phyloP scores from a whole-genome alignment of 2,888 invertebrate genomes.

The Polymixis lichenea region DNA sequence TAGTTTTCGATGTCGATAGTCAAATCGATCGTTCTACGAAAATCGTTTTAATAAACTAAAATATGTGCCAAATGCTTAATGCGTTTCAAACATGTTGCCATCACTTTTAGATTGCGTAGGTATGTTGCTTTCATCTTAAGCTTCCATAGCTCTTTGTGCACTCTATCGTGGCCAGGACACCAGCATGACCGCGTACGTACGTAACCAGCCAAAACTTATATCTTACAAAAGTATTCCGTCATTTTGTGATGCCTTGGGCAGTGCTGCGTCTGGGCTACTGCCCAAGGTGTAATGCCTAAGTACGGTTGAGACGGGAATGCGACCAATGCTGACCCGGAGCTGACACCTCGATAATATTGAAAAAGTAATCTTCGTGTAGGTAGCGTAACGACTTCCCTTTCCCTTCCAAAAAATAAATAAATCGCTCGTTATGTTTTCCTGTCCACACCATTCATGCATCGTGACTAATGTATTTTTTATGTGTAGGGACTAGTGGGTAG shows the following conservation, averaged over 20 bases:
- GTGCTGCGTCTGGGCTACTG: background rate
- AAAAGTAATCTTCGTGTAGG: background rate
- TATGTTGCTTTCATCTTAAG: background rate
- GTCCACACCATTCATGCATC: slow-evolving; percentile 61
- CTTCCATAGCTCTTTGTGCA: background rate
- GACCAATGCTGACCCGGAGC: no score
- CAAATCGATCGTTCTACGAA: no score
- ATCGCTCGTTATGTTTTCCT: slow-evolving; percentile 54
- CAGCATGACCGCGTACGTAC: background rate
- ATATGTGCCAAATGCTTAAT: background rate
- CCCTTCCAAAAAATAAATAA: slow-evolving; percentile 40
- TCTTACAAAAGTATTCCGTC: background rate
- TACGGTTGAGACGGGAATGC: background rate
- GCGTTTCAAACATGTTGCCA: background rate
- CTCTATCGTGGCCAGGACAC: background rate
- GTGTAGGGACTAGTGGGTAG: slow-evolving; percentile 13
- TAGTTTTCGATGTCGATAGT: no score
- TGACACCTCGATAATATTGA: background rate
- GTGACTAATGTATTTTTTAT: slow-evolving; percentile 66
- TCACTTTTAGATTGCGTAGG: background rate
- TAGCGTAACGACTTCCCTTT: slow-evolving; percentile 11
- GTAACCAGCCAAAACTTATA: background rate
- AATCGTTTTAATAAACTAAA: background rate
- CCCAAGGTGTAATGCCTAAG: background rate
- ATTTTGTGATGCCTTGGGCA: background rate